phyloP scores from a whole-genome alignment of 2,888 invertebrate genomes.

The Drosophila aldrichi region DNA sequence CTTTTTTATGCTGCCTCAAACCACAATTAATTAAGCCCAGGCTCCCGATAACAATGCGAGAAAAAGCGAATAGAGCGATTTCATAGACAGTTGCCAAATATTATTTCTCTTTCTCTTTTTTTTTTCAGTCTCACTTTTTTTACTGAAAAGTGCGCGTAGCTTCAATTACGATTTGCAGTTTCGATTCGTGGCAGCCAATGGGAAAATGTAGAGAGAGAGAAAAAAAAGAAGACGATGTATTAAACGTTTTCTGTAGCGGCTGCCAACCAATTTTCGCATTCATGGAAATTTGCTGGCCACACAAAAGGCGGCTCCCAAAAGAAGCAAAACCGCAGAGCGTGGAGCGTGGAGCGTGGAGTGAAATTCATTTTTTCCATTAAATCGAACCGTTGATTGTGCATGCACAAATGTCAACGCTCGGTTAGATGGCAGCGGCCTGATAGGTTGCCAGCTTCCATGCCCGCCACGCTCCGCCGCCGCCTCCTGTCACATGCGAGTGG shows the following conservation, averaged over 20 bases:
- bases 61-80: constrained; percentile 36
- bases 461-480: constrained; percentile 40
- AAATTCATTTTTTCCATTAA: constrained; percentile 81
- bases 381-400: constrained; percentile 83
- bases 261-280: constrained; percentile 63
- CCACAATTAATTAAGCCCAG: constrained; percentile 80
- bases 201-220: constrained; percentile 11
- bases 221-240: constrained; percentile 54
- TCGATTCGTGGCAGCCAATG: constrained; percentile 65
- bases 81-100: constrained; percentile 53
- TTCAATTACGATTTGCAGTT: constrained; percentile 74
- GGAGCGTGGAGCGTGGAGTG: constrained; percentile 63
- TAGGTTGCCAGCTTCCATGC: constrained; percentile 58
- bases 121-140: no score
- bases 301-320: constrained; percentile 48
- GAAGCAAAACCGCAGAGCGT: constrained; percentile 54
- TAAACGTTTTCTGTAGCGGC: constrained; percentile 68
- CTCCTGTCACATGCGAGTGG: constrained; percentile 55
- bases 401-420: constrained; percentile 79
- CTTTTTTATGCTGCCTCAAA: constrained; percentile 70
- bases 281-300: constrained; percentile 62
- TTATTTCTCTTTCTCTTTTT: constrained; percentile 1
- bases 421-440: constrained; percentile 75
- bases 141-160: constrained; percentile 31
- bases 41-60: constrained; percentile 62